These are phyloP conservation scores for Vicugna pacos DNA, from an alignment of 2,113 vertebrate species.

Conservation along the genomic window DNA sequence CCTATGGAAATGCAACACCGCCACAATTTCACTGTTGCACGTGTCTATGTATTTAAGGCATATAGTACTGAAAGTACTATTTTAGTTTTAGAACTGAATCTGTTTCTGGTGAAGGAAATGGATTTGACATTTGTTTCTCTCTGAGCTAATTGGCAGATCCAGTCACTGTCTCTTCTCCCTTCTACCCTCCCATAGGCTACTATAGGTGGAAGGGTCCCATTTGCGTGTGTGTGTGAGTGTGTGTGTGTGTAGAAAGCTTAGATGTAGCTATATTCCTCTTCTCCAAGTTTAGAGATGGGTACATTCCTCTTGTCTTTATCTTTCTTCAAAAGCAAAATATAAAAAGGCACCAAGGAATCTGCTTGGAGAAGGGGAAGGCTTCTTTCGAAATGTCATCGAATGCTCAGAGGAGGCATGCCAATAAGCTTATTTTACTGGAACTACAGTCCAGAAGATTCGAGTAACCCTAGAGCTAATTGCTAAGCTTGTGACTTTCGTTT, in stretches of 20 bases:
- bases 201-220: not conserved
- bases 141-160: not conserved
- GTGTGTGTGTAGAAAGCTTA: not conserved
- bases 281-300: not conserved
- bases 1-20: not conserved
- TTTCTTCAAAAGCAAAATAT: not conserved
- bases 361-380: not conserved
- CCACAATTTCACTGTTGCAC: not conserved
- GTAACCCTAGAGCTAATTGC: not conserved
- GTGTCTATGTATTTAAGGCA: not conserved
- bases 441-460: not conserved
- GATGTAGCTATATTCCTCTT: not conserved
- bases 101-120: not conserved
- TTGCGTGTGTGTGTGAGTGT: too few relatives aligned
- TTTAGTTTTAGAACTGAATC: not conserved
- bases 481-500: not conserved
- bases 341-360: not conserved
- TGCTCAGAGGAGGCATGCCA: not conserved
- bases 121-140: not conserved
- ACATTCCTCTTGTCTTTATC: not conserved
- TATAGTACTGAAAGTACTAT: not conserved
- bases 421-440: not conserved
- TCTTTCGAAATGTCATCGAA: not conserved
- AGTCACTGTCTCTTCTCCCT: not conserved
- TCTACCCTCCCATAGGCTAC: not conserved